Evolutionary conservation across 2,888 invertebrate species (phyloP), one percentile per base, ranked within the genome.

Genomic region (Drymonia ruficornis): DNA sequence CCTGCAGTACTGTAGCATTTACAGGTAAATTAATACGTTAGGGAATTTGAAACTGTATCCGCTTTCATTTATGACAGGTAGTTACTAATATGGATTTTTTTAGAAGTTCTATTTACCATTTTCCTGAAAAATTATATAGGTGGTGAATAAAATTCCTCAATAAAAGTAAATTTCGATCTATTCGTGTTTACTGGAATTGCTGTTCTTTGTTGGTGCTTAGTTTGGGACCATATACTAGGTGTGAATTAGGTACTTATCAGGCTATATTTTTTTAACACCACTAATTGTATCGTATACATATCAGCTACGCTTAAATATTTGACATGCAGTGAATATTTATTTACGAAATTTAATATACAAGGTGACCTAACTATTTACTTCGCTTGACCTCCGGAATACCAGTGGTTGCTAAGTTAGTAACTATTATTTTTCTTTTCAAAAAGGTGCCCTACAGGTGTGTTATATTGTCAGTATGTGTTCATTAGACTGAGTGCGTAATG

Each of bases 1-100:
- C 45, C 83, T 90, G 74, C 92, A 93, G 83, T 94, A 94, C 85
- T 94, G 94, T 83, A 93, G 93, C 63, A 92, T 93, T 73, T 93
- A 93, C 88, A 93, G 93, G 93, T 93, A 83, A 65, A 48, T 52
- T 19, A 44, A 43, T 47, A 42, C n/a, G 7, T 47, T 4, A 31
- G 3, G 16, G 12, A 13, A 47, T 31, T 47, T 47, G 2, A 18
- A 16, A 9, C 4, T 23, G 9, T 46, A 46, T 29, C 18, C 3
- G 29, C 18, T 29, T n/a, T 29, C 51, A 54, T 51, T 53, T 59
- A 59, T 59, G 55, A 31, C 15, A 38, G 15, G 38, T n/a, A 38
- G 8, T 11, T 11, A 36, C 28, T 8, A 2, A 36, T 8, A 11
- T 36, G 13, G 11, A 36, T 11, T 36, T n/a, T 23, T 23, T 23